A percentile compares a stretch with the other conserved stretches of the same genome.
phyloP scores from a whole-genome alignment of 2,888 invertebrate genomes.

The Caenorhabditis auriculariae region DNA sequence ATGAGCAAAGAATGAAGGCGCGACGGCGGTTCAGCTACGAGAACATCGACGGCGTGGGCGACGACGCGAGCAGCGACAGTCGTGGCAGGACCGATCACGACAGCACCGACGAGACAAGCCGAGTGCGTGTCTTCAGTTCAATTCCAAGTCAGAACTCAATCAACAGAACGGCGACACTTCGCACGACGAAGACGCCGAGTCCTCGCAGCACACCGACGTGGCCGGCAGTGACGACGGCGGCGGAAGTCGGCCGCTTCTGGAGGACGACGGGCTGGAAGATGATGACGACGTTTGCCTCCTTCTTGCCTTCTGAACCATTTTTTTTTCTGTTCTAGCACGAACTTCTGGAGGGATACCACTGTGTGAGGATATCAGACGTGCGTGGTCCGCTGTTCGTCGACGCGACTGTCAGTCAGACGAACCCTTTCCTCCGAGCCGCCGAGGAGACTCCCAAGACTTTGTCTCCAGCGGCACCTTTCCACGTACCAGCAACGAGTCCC shows the following conservation, averaged over 20 bases:
- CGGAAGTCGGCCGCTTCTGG: slow-evolving; percentile 41
- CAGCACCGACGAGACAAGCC: slow-evolving; percentile 5
- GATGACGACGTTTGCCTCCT: slow-evolving; percentile 35
- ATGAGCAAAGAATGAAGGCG: slow-evolving; percentile 40
- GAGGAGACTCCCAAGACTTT: slow-evolving; percentile 20
- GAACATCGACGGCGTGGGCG: slow-evolving; percentile 49
- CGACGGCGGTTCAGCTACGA: slow-evolving; percentile 38
- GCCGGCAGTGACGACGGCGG: slow-evolving; percentile 39
- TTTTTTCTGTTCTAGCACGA: slow-evolving; percentile 19
- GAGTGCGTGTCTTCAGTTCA: slow-evolving; percentile 6
- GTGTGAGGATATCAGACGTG: too few relatives aligned
- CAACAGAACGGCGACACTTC: slow-evolving; percentile 30
- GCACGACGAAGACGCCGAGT: slow-evolving; percentile 29
- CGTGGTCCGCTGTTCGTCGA: slow-evolving; percentile 18
- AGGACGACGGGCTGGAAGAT: slow-evolving; percentile 47
- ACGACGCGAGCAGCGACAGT: slow-evolving; percentile 46
- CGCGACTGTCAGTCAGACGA: slow-evolving; percentile 10
- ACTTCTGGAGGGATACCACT: too few relatives aligned
- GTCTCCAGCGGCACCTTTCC: slow-evolving; percentile 3
- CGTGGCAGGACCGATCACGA: slow-evolving; percentile 37
- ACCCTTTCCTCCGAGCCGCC: slow-evolving; percentile 25
- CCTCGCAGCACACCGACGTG: slow-evolving; percentile 32
- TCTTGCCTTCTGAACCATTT: not conserved
- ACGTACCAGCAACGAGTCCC: too few relatives aligned
- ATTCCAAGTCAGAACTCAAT: too few relatives aligned